phyloP scores from a whole-genome alignment of 1,140 invertebrate genomes.

The Neuroterus valhalla region DNA sequence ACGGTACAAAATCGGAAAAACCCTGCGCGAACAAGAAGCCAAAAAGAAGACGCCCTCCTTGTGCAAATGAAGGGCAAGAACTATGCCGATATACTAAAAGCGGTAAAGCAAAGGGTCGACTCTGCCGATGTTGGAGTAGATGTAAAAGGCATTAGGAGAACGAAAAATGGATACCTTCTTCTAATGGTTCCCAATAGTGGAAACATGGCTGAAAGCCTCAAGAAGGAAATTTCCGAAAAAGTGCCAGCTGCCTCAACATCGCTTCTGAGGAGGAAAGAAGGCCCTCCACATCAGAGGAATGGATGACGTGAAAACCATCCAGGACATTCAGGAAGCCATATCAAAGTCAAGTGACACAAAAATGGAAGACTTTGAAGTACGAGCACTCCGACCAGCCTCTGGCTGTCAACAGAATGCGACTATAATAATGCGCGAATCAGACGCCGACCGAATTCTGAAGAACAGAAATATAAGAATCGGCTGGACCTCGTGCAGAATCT shows the following conservation, averaged over 20 bases:
- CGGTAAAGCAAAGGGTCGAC: not conserved
- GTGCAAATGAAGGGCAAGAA: too few species aligned
- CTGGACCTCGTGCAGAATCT: not conserved
- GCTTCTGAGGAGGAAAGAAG: not conserved
- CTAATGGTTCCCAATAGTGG: not conserved
- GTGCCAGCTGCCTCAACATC: not conserved
- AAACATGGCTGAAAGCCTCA: not conserved
- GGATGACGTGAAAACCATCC: not conserved
- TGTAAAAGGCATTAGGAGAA: not conserved
- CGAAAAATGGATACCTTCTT: not conserved
- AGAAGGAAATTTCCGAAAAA: not conserved
- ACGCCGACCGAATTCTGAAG: not conserved
- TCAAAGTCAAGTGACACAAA: not conserved
- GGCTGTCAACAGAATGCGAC: not conserved
- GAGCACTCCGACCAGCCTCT: not conserved
- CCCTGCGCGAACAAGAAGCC: not conserved
- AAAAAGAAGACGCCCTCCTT: too few species aligned
- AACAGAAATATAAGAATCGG: not conserved
- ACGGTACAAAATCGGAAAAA: not conserved
- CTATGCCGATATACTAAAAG: too few species aligned
- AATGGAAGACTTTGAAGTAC: not conserved
- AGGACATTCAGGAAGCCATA: not conserved
- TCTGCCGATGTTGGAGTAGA: not conserved
- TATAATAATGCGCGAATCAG: not conserved
- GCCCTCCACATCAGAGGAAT: not conserved